phyloP scores from a whole-genome alignment of 2,888 invertebrate species.

The Campoplex nolae region DNA sequence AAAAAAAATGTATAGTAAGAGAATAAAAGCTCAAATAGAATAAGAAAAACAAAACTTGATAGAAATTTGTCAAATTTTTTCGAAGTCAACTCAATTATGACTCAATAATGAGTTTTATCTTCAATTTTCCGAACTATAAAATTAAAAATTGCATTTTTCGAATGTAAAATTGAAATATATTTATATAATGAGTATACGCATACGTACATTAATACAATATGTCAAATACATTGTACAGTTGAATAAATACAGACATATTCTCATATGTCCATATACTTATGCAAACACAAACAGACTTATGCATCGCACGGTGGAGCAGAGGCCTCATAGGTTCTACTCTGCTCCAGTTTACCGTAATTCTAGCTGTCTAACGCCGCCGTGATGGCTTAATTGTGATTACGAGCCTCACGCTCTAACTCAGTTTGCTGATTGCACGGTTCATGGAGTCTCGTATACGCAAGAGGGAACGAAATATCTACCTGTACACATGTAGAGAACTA shows the following conservation, averaged over 20 bases:
- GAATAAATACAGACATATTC: conserved; percentile 34
- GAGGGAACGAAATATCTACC: conserved; percentile 46
- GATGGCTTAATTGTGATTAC: conserved; percentile 74
- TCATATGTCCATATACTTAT: conserved; percentile 1
- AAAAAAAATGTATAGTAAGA: too few relatives aligned
- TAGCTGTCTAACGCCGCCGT: conserved; percentile 71
- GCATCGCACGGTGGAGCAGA: conserved; percentile 46
- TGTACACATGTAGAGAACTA: conserved; percentile 2
- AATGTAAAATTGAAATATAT: neutral
- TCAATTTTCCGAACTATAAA: neutral
- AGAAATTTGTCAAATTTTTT: neutral
- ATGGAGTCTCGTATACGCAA: conserved; percentile 62
- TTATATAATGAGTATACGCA: neutral
- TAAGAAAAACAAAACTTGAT: too few relatives aligned
- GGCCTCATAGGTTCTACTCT: conserved; percentile 58
- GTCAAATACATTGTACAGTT: conserved; percentile 2
- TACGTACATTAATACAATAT: neutral
- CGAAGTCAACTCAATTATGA: neutral
- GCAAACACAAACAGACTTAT: conserved; percentile 50
- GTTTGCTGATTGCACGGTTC: conserved; percentile 74
- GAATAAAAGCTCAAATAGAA: too few relatives aligned
- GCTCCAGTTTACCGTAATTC: conserved; percentile 73
- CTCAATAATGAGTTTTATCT: neutral
- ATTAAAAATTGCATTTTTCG: neutral
- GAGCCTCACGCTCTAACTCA: conserved; percentile 70